Evolutionary conservation across 2,797 vertebrate species (phyloP).

Genomic region (Aeoliscus strigatus): DNA sequence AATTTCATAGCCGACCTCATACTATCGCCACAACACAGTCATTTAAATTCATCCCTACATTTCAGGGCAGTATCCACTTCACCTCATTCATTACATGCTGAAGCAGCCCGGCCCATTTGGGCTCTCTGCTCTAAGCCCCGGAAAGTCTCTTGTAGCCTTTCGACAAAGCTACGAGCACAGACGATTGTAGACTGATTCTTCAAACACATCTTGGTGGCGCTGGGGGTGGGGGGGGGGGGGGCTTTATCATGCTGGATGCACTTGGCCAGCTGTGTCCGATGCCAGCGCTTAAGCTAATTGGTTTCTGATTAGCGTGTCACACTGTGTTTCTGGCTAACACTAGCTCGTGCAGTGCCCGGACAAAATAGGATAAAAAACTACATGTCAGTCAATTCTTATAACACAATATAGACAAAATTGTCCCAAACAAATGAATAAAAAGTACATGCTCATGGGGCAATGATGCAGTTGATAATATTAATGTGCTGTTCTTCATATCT

Average conservation of each 20-base stretch:
- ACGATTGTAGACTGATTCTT: constrained; percentile 47
- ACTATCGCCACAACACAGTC: constrained; percentile 30
- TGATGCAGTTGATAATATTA: too few species aligned
- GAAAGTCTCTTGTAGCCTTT: constrained; percentile 48
- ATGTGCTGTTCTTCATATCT: constrained; percentile 4
- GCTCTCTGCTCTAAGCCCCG: constrained; percentile 40
- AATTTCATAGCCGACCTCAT: constrained; percentile 27
- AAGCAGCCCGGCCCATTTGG: constrained; percentile 38
- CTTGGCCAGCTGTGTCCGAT: constrained; percentile 43
- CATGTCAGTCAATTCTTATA: too few species aligned
- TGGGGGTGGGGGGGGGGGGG: too few species aligned
- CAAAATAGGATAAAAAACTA: constrained; percentile 46
- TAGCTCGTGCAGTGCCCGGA: constrained; percentile 36
- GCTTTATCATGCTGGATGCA: constrained; percentile 44
- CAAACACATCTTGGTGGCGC: constrained; percentile 53
- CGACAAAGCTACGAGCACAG: constrained; percentile 54
- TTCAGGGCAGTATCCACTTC: constrained; percentile 47
- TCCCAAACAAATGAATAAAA: constrained; percentile 23
- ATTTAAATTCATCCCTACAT: constrained; percentile 41
- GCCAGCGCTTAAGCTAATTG: constrained; percentile 71
- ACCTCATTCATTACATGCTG: constrained; percentile 46
- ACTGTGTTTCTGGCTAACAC: constrained; percentile 55
- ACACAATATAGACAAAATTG: constrained; percentile 15
- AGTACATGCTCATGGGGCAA: constrained; percentile 9
- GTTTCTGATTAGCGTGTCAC: constrained; percentile 61